These are phyloP conservation scores for Plumapathes pennacea DNA, from an alignment of 92 coral and sea anemone genomes.

Conservation along the genomic window DNA sequence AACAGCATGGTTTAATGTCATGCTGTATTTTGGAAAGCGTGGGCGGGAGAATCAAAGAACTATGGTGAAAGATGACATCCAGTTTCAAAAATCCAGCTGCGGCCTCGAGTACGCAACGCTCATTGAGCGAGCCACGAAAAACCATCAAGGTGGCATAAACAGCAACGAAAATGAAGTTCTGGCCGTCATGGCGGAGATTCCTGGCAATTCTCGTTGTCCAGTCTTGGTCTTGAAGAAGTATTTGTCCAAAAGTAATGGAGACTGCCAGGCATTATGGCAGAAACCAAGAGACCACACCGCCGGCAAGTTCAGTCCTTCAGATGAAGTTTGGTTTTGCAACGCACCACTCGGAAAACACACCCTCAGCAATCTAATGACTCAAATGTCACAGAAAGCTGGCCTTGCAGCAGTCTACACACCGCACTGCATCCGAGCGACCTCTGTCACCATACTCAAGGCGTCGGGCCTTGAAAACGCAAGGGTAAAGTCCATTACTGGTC, in stretches of 20 bases:
- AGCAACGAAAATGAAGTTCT: conserved; percentile 29
- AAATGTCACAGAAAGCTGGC: conserved; percentile 38
- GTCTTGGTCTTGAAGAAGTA: conserved; percentile 27
- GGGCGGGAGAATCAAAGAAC: conserved; percentile 59
- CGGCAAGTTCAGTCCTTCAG: conserved; percentile 10
- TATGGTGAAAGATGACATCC: conserved; percentile 7
- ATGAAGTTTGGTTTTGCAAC: conserved; percentile 42
- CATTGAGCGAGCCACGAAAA: conserved; percentile 43
- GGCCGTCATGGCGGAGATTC: conserved; percentile 25
- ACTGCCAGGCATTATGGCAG: conserved; percentile 33
- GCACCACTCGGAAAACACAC: conserved; percentile 18
- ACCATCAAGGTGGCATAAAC: conserved; percentile 52
- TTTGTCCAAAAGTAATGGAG: conserved; percentile 5
- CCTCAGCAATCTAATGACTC: conserved; percentile 9
- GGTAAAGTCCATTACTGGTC: conserved; percentile 61
- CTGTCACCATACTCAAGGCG: conserved; percentile 32
- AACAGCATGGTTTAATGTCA: conserved; percentile 50
- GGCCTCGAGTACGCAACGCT: conserved; percentile 24
- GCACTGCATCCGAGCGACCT: conserved; percentile 48
- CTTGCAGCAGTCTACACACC: conserved; percentile 30
- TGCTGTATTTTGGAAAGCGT: conserved; percentile 42
- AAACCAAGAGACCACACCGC: conserved; percentile 35
- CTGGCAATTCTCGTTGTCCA: conserved; percentile 23
- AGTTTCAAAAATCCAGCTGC: not conserved
- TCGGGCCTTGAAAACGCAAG: conserved; percentile 43